Percentiles rank a stretch among this genome's conserved stretches.
These are phyloP conservation scores for Drosophila emarginata DNA, from an alignment of 2,888 invertebrate genomes.

Conservation along the genomic window DNA sequence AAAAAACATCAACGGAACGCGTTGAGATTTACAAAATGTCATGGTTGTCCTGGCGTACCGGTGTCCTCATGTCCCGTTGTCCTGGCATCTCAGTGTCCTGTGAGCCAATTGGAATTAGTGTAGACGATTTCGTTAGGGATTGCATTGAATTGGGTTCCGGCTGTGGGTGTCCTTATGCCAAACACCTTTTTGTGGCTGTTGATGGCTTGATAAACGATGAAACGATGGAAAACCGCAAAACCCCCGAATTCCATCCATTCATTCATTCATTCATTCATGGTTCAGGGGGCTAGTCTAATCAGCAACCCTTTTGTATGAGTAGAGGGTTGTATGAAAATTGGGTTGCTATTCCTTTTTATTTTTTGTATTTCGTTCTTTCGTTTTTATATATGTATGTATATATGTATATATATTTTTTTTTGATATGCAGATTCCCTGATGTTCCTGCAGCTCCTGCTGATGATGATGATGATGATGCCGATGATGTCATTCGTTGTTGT, in stretches of 20 bases:
- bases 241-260: constrained; percentile 22
- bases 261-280: constrained; percentile 66
- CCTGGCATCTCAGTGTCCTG: constrained; percentile 13
- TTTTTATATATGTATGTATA: too few species aligned
- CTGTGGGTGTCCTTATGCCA: constrained; percentile 33
- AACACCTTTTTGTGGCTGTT: constrained; percentile 49
- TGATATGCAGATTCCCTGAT: constrained; percentile 77
- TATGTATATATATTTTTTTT: constrained; percentile 50
- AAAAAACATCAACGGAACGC: constrained; percentile 75
- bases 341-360: constrained; percentile 44
- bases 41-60: constrained; percentile 8
- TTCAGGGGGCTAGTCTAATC: constrained; percentile 67
- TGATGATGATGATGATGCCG: constrained; percentile 43
- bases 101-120: constrained; percentile 62
- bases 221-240: constrained; percentile 50
- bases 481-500: constrained; percentile 58
- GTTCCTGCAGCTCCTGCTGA: constrained; percentile 37
- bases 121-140: constrained; percentile 56
- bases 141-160: constrained; percentile 25
- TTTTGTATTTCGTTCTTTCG: constrained; percentile 6
- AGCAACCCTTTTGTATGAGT: constrained; percentile 67
- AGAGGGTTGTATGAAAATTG: constrained; percentile 38
- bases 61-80: constrained; percentile 9
- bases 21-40: constrained; percentile 59
- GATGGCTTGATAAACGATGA: constrained; percentile 71